Evolutionary conservation across 2,797 vertebrate species (phyloP).

Genomic region (Sebastiscus albofasciatus): DNA sequence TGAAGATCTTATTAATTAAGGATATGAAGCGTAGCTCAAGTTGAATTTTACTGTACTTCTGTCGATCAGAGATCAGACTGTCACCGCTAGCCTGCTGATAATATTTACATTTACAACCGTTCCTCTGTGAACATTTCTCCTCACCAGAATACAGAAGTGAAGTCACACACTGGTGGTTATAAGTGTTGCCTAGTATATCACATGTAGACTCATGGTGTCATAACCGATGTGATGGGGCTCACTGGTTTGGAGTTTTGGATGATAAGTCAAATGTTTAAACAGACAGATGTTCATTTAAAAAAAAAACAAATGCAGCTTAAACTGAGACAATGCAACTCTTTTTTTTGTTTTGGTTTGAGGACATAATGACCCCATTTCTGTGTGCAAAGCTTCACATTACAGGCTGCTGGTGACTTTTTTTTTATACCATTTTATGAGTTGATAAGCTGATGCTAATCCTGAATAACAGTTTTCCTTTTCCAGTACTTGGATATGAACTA

Average conservation of each 20-base stretch:
- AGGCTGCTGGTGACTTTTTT: background rate
- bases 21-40: background rate
- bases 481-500: background rate
- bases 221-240: background rate
- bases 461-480: background rate
- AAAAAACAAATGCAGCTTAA: background rate
- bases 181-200: background rate
- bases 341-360: background rate
- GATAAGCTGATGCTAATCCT: background rate
- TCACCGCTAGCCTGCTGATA: background rate
- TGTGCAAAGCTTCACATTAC: background rate
- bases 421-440: background rate
- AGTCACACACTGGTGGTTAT: background rate
- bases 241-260: background rate
- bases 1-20: background rate
- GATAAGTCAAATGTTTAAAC: background rate
- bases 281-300: background rate
- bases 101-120: background rate
- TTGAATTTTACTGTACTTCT: background rate
- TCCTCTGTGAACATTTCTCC: background rate
- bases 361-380: background rate
- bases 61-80: background rate
- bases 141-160: background rate
- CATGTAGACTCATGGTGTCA: background rate
- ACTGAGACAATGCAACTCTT: background rate